These are phyloP conservation scores for Pseudococcus longispinus DNA, from an alignment of 2,888 invertebrate genomes.

Conservation along the genomic window DNA sequence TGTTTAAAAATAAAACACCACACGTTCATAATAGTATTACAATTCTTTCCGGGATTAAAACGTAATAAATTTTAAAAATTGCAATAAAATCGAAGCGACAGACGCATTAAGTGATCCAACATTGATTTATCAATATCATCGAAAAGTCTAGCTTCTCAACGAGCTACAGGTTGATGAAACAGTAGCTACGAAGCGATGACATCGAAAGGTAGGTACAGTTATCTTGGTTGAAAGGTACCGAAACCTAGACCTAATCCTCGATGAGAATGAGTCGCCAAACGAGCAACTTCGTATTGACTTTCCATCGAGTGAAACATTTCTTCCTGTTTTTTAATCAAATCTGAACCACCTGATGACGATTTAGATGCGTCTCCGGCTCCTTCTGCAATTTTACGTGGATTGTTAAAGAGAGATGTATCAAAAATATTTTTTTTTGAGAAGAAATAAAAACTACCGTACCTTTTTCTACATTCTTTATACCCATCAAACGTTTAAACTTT, in stretches of 20 bases:
- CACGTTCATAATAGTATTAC: neutral
- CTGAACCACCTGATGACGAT: constrained; percentile 58
- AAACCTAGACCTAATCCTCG: constrained; percentile 86
- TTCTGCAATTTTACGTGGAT: neutral
- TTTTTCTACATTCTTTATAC: constrained; percentile 74
- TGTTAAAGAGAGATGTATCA: no score
- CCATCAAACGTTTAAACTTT: constrained; percentile 97
- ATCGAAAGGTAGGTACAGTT: neutral
- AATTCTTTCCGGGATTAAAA: neutral
- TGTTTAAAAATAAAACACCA: neutral
- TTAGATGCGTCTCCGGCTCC: constrained; percentile 37
- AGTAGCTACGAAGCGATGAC: neutral
- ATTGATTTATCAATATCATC: neutral
- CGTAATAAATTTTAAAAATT: neutral
- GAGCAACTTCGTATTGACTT: constrained; percentile 93
- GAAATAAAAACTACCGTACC: constrained; percentile 35
- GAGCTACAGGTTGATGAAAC: neutral
- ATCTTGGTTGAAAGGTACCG: constrained; percentile 63
- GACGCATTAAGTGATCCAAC: neutral
- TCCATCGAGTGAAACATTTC: constrained; percentile 94
- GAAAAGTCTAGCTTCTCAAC: neutral
- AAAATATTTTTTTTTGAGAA: no score
- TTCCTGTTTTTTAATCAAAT: constrained; percentile 66
- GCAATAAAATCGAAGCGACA: neutral
- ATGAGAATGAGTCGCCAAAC: constrained; percentile 95